Percentiles rank a stretch among this genome's conserved stretches.
Evolutionary conservation across 2,888 invertebrate species (phyloP).

Genomic region (Papilio gigon): DNA sequence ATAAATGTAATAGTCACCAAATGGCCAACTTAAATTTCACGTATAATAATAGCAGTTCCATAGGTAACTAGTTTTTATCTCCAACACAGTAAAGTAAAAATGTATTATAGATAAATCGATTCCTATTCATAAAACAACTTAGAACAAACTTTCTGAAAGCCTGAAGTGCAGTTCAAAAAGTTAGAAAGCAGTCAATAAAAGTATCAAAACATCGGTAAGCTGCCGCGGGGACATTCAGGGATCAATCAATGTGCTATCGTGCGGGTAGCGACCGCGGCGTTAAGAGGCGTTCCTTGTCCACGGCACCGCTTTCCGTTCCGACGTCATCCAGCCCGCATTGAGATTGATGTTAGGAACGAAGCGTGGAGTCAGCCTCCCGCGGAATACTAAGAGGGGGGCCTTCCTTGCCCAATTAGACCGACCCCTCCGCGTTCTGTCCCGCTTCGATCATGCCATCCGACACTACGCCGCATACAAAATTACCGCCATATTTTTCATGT

Average conservation of each 20-base stretch:
- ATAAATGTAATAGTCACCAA: too few relatives aligned
- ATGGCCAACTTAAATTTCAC: too few relatives aligned
- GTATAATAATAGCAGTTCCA: too few relatives aligned
- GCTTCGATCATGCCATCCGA: constrained; percentile 58
- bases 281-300: constrained; percentile 80
- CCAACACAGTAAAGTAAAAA: neutral
- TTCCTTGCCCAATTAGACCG: constrained; percentile 77
- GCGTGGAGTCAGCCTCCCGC: constrained; percentile 59
- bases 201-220: constrained; percentile 8
- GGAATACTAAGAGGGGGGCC: constrained; percentile 77
- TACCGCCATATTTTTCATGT: constrained; percentile 73
- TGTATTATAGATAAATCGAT: neutral
- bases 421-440: constrained; percentile 59
- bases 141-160: constrained; percentile 4
- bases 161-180: constrained; percentile 42
- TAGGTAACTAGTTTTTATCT: neutral
- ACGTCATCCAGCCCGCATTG: constrained; percentile 78
- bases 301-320: constrained; percentile 67
- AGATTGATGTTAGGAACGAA: constrained; percentile 78
- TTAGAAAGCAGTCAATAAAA: constrained; percentile 9
- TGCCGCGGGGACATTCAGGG: constrained; percentile 44
- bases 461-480: constrained; percentile 75
- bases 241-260: constrained; percentile 70
- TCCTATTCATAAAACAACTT: neutral
- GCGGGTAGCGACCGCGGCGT: constrained; percentile 55